phyloP scores from a whole-genome alignment of 2,888 invertebrate species.

The Morpho deidamia region DNA sequence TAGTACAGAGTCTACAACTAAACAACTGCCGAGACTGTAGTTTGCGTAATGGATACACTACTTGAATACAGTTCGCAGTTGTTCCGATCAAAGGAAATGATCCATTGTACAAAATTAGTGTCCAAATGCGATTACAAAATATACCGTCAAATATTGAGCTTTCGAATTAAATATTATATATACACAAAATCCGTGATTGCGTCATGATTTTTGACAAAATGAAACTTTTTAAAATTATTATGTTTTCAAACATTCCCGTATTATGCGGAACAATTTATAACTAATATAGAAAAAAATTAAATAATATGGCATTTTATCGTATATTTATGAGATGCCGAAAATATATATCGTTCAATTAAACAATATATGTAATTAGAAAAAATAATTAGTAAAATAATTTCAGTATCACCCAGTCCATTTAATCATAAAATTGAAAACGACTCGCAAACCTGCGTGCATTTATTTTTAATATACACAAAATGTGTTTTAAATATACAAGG shows the following conservation, averaged over 20 bases:
- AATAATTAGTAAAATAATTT: neutral
- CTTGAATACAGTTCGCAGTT: constrained; percentile 59
- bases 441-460: too few relatives aligned
- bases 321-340: constrained; percentile 5
- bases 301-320: constrained; percentile 17
- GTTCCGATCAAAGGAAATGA: constrained; percentile 20
- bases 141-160: constrained; percentile 34
- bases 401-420: too few relatives aligned
- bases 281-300: neutral
- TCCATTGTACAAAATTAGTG: constrained; percentile 7
- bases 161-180: constrained; percentile 23
- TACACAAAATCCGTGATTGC: constrained; percentile 27
- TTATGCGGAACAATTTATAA: neutral
- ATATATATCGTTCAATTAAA: neutral
- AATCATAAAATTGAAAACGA: too few relatives aligned
- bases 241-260: constrained; percentile 4
- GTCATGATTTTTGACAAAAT: constrained; percentile 6
- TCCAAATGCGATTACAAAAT: constrained; percentile 29
- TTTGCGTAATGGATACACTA: constrained; percentile 39
- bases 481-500: too few relatives aligned
- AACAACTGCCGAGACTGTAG: constrained; percentile 37
- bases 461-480: too few relatives aligned
- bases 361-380: constrained; percentile 1
- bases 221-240: neutral
- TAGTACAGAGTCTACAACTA: constrained; percentile 47